A percentile compares a stretch with the other conserved stretches of the same genome.
Evolutionary conservation across 2,888 invertebrate species (phyloP).

Genomic region (Megastigmus dorsalis): DNA sequence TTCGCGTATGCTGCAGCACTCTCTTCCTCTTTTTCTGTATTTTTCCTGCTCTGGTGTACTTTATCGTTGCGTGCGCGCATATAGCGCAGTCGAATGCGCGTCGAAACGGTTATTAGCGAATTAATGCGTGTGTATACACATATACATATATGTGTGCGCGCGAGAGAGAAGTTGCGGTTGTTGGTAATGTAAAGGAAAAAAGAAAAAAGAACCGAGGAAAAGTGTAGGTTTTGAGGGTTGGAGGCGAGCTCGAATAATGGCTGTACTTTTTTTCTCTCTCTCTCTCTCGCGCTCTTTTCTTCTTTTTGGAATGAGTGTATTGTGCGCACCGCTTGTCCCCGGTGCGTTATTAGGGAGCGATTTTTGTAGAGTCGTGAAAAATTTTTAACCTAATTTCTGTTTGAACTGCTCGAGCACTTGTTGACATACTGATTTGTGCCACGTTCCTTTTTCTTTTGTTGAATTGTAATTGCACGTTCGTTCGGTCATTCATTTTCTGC

Average conservation of each 20-base stretch:
- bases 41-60: background rate
- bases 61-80: background rate
- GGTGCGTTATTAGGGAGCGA: background rate
- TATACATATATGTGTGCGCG: too few relatives aligned
- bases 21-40: background rate
- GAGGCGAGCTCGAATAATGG: background rate
- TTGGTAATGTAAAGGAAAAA: too few relatives aligned
- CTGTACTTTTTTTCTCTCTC: slow-evolving; percentile 24
- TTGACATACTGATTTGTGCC: too few relatives aligned
- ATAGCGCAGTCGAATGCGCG: background rate
- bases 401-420: background rate
- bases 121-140: too few relatives aligned
- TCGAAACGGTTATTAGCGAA: slow-evolving; percentile 7
- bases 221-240: background rate
- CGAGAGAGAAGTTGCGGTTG: background rate
- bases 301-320: background rate
- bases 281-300: too few relatives aligned
- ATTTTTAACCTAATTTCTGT: background rate
- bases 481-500: too few relatives aligned
- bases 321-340: too few relatives aligned
- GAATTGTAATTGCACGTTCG: background rate
- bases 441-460: background rate
- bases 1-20: too few relatives aligned
- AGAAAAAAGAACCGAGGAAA: background rate
- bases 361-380: too few relatives aligned